Evolutionary conservation across 2,888 invertebrate species (phyloP), one percentile per base, ranked within the genome.

Genomic region (Julus scanicus): DNA sequence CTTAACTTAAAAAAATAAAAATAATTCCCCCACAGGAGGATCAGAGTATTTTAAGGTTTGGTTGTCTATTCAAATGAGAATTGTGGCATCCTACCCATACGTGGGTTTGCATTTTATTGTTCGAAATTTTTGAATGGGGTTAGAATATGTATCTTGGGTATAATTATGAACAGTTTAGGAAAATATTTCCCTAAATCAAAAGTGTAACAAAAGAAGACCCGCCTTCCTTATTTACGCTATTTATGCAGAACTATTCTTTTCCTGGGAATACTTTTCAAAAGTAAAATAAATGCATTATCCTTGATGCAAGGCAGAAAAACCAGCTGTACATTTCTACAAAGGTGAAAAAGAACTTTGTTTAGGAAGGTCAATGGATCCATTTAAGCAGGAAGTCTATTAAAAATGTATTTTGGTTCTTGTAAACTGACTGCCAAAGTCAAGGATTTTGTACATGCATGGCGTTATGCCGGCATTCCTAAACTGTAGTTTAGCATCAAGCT

Each of bases 1-100:
- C 71, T 71, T n/a, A 71, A 71, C 71, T 29, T 17, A n/a, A 15
- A 71, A 71, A 71, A 71, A 29, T 63, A 71, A 71, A 71, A 29
- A 71, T 71, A 71, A 71, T 71, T 71, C 71, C 71, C 71, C 29
- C 29, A 71, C 11, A 29, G 71, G 71, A 71, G 29, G 71, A 71
- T 29, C 71, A 2, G 71, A 29, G 20, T 71, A 71, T 71, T 71
- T 71, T 71, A 71, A 29, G 71, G 71, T 71, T 71, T n/a, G 71
- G 71, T 71, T 71, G 71, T 20, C 71, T 71, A 29, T 71, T 71
- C 71, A 71, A 71, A 5, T 9, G 71, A 20, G 71, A 29, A 29
- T 29, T 20, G 71, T 20, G 71, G 71, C 71, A n/a, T 20, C 71
- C 71, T 20, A 71, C 29, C 29, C 29, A 29, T 29, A 71, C 71